Evolutionary conservation across 2,888 invertebrate species (phyloP).

Genomic region (Crossocerus cetratus): DNA sequence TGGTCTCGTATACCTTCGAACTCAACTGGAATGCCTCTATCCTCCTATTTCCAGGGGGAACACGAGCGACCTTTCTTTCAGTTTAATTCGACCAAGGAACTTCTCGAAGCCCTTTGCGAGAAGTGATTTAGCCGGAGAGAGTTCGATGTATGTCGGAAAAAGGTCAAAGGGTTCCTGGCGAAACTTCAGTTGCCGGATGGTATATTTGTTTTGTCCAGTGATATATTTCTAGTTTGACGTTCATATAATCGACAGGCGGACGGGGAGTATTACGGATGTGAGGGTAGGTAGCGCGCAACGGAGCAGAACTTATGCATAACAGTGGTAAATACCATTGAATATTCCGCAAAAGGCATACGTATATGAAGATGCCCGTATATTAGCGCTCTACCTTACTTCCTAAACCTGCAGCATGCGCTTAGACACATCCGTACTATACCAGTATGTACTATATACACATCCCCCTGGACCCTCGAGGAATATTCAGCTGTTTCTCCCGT

Average conservation of each 20-base stretch:
- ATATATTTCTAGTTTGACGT: too few species aligned
- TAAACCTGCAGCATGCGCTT: conserved; percentile 66
- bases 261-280: conserved; percentile 1
- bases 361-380: conserved; percentile 66
- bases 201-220: too few species aligned
- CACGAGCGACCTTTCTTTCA: conserved; percentile 32
- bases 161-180: too few species aligned
- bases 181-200: too few species aligned
- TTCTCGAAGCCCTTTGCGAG: neutral
- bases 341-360: conserved; percentile 30
- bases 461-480: conserved; percentile 66
- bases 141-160: too few species aligned
- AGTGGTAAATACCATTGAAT: conserved; percentile 7
- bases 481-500: conserved; percentile 67
- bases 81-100: conserved; percentile 17
- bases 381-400: conserved; percentile 68
- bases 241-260: neutral
- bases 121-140: too few species aligned
- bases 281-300: neutral
- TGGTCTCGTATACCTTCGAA: conserved; percentile 57
- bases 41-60: conserved; percentile 38
- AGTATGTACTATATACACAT: conserved; percentile 28
- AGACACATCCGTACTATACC: conserved; percentile 55
- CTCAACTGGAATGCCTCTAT: conserved; percentile 43
- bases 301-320: conserved; percentile 8